Conservation (phyloP, 2,888 invertebrate species). For the Endomychus coccineus region DNA sequence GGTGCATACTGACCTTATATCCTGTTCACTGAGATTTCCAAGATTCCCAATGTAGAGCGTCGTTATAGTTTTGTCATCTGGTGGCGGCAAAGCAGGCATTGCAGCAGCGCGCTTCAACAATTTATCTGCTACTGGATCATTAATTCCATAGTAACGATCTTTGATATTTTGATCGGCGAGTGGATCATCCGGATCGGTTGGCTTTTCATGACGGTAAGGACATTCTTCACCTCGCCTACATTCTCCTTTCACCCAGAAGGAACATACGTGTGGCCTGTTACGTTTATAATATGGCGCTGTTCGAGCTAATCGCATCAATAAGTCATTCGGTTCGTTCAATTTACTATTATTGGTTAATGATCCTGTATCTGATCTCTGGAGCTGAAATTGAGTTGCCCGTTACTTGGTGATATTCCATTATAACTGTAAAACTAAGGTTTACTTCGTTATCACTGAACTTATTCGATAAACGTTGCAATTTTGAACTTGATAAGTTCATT, state of each 20-base stretch:
- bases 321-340: constrained; percentile 71
- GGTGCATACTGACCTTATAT: constrained; percentile 57
- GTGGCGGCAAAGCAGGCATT: constrained; percentile 90
- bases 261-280: constrained; percentile 92
- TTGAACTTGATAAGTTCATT: too few species aligned
- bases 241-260: constrained; percentile 98
- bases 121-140: constrained; percentile 95
- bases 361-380: constrained; percentile 39
- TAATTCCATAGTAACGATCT: constrained; percentile 88
- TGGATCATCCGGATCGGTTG: constrained; percentile 95
- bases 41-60: constrained; percentile 96
- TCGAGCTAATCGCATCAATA: constrained; percentile 79
- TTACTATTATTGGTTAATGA: constrained; percentile 60
- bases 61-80: constrained; percentile 93
- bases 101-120: constrained; percentile 82
- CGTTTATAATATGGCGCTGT: constrained; percentile 93
- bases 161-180: constrained; percentile 93
- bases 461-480: too few species aligned
- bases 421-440: too few species aligned
- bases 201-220: constrained; percentile 92
- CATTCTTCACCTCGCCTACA: constrained; percentile 95
- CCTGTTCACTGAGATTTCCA: constrained; percentile 84
- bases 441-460: too few species aligned
- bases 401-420: too few species aligned
- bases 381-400: too few species aligned